Evolutionary conservation across 1,140 invertebrate genomes (phyloP).

Genomic region (Megalopta genalis): DNA sequence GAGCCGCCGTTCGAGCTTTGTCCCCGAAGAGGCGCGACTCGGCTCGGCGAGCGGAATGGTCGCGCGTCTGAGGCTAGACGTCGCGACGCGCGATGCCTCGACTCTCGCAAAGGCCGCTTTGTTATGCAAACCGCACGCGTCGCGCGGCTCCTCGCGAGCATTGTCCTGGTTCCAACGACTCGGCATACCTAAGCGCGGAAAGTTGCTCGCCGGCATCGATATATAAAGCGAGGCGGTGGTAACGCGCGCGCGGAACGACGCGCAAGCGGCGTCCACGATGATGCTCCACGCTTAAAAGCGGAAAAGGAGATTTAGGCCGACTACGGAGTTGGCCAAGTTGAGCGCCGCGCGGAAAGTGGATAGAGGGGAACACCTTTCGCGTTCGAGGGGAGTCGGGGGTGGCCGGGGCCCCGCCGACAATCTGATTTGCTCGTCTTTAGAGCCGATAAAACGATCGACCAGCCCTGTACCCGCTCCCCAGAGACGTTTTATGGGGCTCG

Average conservation of each 20-base stretch:
- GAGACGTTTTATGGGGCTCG: not conserved
- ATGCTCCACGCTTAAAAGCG: slow-evolving; percentile 38
- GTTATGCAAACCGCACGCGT: slow-evolving; percentile 1
- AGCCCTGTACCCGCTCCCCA: not conserved
- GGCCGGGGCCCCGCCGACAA: not conserved
- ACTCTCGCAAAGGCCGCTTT: no score
- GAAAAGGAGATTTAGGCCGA: slow-evolving; percentile 39
- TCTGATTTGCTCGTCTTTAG: not conserved
- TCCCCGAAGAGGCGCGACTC: no score
- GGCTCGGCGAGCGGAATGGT: not conserved
- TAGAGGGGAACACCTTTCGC: not conserved
- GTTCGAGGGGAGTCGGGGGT: not conserved
- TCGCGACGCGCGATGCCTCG: no score
- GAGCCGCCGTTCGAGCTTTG: not conserved
- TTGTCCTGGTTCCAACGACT: not conserved
- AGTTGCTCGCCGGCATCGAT: slow-evolving; percentile 33
- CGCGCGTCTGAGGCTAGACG: not conserved
- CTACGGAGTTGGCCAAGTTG: slow-evolving; percentile 16
- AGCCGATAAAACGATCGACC: slow-evolving; percentile 5
- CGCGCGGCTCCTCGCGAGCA: not conserved
- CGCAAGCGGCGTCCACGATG: slow-evolving; percentile 39
- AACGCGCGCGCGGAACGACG: slow-evolving; percentile 9
- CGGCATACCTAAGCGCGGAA: not conserved
- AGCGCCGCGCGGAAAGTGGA: slow-evolving; percentile 10
- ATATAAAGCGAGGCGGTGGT: not conserved